Conservation (phyloP, 1,140 invertebrate species). For the Microvelia longipes region DNA sequence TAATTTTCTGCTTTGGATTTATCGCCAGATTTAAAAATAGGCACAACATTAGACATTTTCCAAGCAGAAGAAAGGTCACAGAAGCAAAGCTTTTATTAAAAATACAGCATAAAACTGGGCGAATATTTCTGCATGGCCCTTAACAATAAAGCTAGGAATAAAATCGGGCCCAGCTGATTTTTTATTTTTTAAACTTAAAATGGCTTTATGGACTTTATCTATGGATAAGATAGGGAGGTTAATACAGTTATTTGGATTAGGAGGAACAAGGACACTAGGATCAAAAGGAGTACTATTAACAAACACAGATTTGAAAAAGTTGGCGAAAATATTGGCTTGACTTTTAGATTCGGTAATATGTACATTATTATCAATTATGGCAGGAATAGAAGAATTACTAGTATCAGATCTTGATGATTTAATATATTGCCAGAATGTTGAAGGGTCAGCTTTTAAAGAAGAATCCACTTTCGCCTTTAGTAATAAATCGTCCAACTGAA, state of each 20-base stretch:
- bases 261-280: not conserved
- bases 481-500: not conserved
- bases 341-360: not conserved
- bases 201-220: not conserved
- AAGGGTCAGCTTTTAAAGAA: not conserved
- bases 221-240: not conserved
- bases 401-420: not conserved
- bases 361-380: not conserved
- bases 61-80: too few relatives aligned
- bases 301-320: not conserved
- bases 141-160: too few relatives aligned
- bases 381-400: not conserved
- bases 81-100: too few relatives aligned
- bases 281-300: not conserved
- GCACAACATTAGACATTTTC: too few relatives aligned
- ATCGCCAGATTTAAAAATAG: too few relatives aligned
- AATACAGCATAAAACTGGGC: too few relatives aligned
- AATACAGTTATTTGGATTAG: not conserved
- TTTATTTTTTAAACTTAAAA: too few relatives aligned
- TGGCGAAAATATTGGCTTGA: not conserved
- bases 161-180: too few relatives aligned
- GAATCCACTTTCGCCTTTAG: not conserved
- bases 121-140: too few relatives aligned
- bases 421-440: not conserved
- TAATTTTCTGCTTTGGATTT: too few relatives aligned